These are phyloP conservation scores for Melitaea cinxia DNA, from an alignment of 1,140 invertebrate species.

Conservation along the genomic window DNA sequence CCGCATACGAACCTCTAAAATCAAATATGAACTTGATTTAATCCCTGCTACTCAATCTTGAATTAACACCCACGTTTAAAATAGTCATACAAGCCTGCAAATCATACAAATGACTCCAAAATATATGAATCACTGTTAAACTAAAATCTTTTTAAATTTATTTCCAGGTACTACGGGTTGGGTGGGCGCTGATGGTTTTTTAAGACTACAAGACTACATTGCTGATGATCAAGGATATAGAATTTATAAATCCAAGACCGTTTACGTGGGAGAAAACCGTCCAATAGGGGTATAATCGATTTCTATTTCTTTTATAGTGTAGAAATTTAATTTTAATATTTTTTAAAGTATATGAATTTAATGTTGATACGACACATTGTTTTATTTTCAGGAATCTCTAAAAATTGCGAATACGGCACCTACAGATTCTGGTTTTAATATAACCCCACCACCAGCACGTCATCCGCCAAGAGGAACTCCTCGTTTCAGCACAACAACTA, in stretches of 20 bases:
- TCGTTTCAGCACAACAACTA: constrained; percentile 58
- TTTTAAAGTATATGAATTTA: not conserved
- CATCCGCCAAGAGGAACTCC: constrained; percentile 51
- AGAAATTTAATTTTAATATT: too few relatives aligned
- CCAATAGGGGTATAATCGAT: constrained; percentile 82
- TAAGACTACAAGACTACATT: constrained; percentile 92
- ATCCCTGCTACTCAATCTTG: constrained; percentile 10
- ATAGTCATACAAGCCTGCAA: not conserved
- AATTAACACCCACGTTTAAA: constrained; percentile 8
- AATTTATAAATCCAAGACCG: constrained; percentile 90
- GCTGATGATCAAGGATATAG: constrained; percentile 91
- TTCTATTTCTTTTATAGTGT: too few relatives aligned
- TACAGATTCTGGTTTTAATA: constrained; percentile 84
- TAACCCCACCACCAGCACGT: constrained; percentile 71
- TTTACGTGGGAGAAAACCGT: constrained; percentile 87
- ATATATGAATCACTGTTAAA: constrained; percentile 27
- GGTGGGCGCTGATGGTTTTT: constrained; percentile 91
- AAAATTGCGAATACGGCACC: constrained; percentile 87
- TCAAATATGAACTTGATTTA: constrained; percentile 1
- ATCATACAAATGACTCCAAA: constrained; percentile 16
- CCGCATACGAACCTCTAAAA: not conserved
- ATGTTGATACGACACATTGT: not conserved
- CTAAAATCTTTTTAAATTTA: constrained; percentile 23
- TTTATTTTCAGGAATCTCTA: constrained; percentile 83
- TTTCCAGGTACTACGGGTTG: constrained; percentile 87